Evolutionary conservation across 2,888 invertebrate species (phyloP).

Genomic region (Helobdella robusta): DNA sequence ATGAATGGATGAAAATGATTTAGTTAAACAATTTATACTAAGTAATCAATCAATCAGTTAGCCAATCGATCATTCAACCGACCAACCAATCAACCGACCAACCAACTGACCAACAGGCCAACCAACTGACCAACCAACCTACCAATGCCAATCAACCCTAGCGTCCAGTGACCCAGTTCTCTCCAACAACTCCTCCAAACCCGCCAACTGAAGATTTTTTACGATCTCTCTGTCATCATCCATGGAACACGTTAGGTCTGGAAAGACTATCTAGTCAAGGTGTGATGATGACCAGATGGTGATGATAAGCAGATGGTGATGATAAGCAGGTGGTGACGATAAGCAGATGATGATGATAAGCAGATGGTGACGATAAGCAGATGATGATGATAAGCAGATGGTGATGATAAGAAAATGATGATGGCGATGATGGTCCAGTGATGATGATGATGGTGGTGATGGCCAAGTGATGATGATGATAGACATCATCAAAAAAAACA

Average conservation of each 20-base stretch:
- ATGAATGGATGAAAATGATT: background rate
- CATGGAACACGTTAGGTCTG: background rate
- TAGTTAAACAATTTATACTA: background rate
- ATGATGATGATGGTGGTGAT: background rate
- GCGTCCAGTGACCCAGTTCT: constrained; percentile 48
- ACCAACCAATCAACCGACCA: too few relatives aligned
- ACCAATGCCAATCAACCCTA: constrained; percentile 52
- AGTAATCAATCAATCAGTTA: too few relatives aligned
- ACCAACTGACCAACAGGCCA: too few relatives aligned
- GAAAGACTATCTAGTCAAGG: constrained; percentile 18
- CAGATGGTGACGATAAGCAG: background rate
- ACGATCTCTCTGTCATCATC: constrained; percentile 40
- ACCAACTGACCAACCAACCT: too few relatives aligned
- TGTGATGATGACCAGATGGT: too few relatives aligned
- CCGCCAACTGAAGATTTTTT: constrained; percentile 43
- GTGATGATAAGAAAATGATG: background rate
- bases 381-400: background rate
- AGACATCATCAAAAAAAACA: too few relatives aligned
- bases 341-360: background rate
- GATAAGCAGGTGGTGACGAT: background rate
- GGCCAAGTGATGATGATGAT: too few relatives aligned
- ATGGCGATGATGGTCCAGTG: background rate
- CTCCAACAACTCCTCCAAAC: constrained; percentile 40
- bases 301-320: too few relatives aligned
- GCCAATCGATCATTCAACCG: too few relatives aligned